These are phyloP conservation scores for Hemichromis elongatus DNA, from an alignment of 2,113 vertebrate species.

Conservation along the genomic window DNA sequence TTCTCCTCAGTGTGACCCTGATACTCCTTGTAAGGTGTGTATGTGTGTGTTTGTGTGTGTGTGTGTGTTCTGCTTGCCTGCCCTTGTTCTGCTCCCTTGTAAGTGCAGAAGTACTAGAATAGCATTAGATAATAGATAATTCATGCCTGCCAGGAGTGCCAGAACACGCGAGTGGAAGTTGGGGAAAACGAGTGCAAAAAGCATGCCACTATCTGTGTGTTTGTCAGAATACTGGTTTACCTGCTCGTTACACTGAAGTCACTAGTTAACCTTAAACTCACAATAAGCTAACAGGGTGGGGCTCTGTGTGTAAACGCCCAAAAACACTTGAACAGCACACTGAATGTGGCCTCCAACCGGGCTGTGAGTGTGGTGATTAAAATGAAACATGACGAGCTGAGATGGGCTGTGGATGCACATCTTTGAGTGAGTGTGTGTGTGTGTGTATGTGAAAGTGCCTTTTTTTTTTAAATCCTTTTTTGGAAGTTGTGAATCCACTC, in stretches of 20 bases:
- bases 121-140: conserved; percentile 56
- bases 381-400: conserved; percentile 3
- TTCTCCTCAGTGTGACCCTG: background rate
- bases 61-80: conserved; percentile 35
- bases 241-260: conserved; percentile 65
- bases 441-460: conserved; percentile 73
- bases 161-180: conserved; percentile 47
- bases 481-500: conserved; percentile 56
- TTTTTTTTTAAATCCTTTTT: conserved; percentile 64
- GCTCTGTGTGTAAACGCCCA: conserved; percentile 48
- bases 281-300: conserved; percentile 72
- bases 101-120: conserved; percentile 49
- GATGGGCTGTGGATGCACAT: conserved; percentile 10
- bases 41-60: background rate
- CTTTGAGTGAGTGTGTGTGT: conserved; percentile 26
- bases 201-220: conserved; percentile 49
- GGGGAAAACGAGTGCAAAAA: conserved; percentile 18
- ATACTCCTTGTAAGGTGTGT: background rate
- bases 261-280: conserved; percentile 72
- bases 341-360: conserved; percentile 63
- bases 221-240: conserved; percentile 26
- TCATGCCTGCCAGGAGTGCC: conserved; percentile 59
- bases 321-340: conserved; percentile 73
- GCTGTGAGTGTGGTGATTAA: conserved; percentile 29
- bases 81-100: conserved; percentile 49